phyloP scores from a whole-genome alignment of 2,113 vertebrate species.

The Onychostoma macrolepis region DNA sequence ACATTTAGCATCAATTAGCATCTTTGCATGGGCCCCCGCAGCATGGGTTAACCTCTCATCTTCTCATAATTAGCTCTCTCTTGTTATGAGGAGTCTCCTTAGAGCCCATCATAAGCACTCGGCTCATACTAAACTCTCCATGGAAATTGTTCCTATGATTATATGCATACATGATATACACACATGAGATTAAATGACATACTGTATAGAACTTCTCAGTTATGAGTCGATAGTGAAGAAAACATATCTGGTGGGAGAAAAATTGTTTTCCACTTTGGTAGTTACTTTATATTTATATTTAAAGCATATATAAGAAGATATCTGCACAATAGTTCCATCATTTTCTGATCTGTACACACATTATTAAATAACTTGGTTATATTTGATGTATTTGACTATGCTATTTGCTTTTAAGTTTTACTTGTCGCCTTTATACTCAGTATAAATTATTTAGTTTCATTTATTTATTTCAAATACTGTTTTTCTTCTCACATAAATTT shows the following conservation, averaged over 20 bases:
- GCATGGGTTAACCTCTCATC: constrained; percentile 55
- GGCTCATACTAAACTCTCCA: neutral
- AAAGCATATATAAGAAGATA: no score
- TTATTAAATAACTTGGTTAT: no score
- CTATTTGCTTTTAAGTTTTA: no score
- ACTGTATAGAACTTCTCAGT: neutral
- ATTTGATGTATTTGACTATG: no score
- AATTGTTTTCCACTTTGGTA: no score
- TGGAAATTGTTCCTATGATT: constrained; percentile 5
- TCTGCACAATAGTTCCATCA: no score
- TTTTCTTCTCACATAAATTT: no score
- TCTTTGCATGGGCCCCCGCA: constrained; percentile 7
- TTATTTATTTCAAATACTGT: no score
- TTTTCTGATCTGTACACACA: no score
- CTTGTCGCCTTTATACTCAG: no score
- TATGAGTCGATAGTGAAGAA: neutral
- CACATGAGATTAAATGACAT: neutral
- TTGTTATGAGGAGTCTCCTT: constrained; percentile 29
- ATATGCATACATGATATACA: neutral
- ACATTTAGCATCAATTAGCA: constrained; percentile 64
- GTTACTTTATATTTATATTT: no score
- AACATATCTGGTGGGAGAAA: neutral
- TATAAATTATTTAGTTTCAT: no score
- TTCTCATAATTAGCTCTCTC: constrained; percentile 55
- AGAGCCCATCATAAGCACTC: neutral